phyloP scores from a whole-genome alignment of 2,888 invertebrate species.

The Caenorhabditis wallacei region DNA sequence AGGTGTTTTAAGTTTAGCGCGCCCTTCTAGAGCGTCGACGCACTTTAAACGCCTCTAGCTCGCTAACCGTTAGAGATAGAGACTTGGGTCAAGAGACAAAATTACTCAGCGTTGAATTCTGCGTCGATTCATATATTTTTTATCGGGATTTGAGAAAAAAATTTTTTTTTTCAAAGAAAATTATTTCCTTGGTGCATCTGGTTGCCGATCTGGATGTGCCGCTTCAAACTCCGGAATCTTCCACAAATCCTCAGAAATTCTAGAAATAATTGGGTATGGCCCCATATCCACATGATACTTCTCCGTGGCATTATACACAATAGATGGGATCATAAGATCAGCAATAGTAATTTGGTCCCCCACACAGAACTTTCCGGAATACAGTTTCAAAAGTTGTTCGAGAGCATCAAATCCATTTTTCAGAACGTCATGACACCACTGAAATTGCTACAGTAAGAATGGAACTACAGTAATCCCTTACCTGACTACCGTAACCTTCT shows the following conservation, averaged over 20 bases:
- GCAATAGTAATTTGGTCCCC: slow-evolving; percentile 95
- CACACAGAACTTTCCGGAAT: slow-evolving; percentile 87
- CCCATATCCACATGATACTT: slow-evolving; percentile 90
- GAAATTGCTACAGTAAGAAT: not conserved
- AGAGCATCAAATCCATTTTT: slow-evolving; percentile 86
- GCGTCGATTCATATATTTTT: no score
- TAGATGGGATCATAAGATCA: slow-evolving; percentile 95
- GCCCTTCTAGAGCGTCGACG: no score
- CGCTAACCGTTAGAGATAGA: no score
- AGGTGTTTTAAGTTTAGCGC: no score
- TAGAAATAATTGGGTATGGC: slow-evolving; percentile 92
- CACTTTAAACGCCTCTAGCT: no score
- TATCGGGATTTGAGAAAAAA: not conserved
- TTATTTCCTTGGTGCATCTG: slow-evolving; percentile 88
- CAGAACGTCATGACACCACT: slow-evolving; percentile 82
- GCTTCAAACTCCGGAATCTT: slow-evolving; percentile 93
- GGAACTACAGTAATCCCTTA: not conserved
- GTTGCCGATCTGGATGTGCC: slow-evolving; percentile 92
- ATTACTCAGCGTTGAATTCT: no score
- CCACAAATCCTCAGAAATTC: slow-evolving; percentile 91
- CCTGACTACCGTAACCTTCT: slow-evolving; percentile 47
- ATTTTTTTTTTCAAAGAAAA: not conserved
- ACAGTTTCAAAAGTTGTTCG: slow-evolving; percentile 90
- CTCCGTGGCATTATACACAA: slow-evolving; percentile 88
- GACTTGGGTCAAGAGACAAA: no score